phyloP scores from a whole-genome alignment of 1,140 invertebrate genomes.

The Periplaneta americana region DNA sequence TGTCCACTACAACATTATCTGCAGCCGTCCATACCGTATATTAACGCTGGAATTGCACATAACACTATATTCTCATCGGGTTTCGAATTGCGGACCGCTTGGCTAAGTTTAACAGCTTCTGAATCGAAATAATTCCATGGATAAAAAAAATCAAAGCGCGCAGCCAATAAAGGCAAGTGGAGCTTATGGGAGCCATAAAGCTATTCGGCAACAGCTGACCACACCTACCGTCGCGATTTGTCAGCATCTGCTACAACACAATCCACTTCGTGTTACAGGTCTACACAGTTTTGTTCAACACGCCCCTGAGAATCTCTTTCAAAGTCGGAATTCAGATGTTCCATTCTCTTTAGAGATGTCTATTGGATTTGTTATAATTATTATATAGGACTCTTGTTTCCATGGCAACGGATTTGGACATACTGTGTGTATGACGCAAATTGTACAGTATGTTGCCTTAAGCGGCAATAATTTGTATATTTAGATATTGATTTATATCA shows the following conservation, averaged over 20 bases:
- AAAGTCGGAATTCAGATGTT: too few species aligned
- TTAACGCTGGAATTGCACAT: not conserved
- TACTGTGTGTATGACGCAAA: too few species aligned
- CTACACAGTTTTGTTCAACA: too few species aligned
- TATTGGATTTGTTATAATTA: too few species aligned
- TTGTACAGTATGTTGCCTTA: too few species aligned
- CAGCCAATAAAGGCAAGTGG: not conserved
- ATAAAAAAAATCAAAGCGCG: not conserved
- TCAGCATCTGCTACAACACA: not conserved
- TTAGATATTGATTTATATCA: too few species aligned
- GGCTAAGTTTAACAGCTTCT: not conserved
- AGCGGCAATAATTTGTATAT: too few species aligned
- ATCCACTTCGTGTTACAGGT: too few species aligned
- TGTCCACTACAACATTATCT: not conserved
- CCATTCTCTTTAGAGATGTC: too few species aligned
- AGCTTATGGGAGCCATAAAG: not conserved
- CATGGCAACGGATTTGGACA: too few species aligned
- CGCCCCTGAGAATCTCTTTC: too few species aligned
- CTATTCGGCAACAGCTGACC: not conserved
- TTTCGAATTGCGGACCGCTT: not conserved
- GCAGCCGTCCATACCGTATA: not conserved
- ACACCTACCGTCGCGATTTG: not conserved
- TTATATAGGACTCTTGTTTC: too few species aligned
- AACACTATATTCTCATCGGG: not conserved
- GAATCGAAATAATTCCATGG: not conserved